phyloP scores from a whole-genome alignment of 2,797 vertebrate genomes.

The Channa striata region DNA sequence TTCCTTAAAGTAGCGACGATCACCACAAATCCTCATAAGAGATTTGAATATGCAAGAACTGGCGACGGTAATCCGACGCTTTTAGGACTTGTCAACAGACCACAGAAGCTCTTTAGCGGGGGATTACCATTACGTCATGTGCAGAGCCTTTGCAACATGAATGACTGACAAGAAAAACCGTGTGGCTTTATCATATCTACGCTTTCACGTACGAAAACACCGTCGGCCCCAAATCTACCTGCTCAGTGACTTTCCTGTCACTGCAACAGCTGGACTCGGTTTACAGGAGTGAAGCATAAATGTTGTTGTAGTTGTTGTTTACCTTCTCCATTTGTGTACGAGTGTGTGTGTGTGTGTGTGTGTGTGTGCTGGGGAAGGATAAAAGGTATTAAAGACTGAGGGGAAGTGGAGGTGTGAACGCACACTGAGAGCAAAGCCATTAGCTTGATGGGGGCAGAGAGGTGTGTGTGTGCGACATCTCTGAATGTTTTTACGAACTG shows the following conservation, averaged over 20 bases:
- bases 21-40: neutral
- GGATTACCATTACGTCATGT: conserved; percentile 36
- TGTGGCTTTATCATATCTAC: neutral
- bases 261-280: conserved; percentile 65
- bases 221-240: conserved; percentile 36
- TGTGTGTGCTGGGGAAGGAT: conserved; percentile 54
- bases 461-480: conserved; percentile 56
- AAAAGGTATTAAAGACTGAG: conserved; percentile 65
- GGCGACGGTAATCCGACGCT: neutral
- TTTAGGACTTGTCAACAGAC: conserved; percentile 10
- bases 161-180: neutral
- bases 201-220: neutral
- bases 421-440: conserved; percentile 61
- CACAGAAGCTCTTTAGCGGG: neutral
- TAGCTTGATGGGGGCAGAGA: conserved; percentile 53
- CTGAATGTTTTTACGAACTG: conserved; percentile 83
- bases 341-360: conserved; percentile 31
- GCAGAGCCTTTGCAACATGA: neutral
- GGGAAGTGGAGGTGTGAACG: conserved; percentile 84
- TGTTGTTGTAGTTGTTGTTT: conserved; percentile 86
- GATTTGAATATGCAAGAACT: conserved; percentile 7
- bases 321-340: conserved; percentile 75
- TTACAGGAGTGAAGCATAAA: conserved; percentile 35
- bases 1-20: neutral
- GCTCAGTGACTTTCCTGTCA: conserved; percentile 14